A percentile compares a stretch with the other conserved stretches of the same genome.
Evolutionary conservation across 53 echinoderm and acorn worm species (phyloP).

Genomic region (Hippasteria phrygiana): DNA sequence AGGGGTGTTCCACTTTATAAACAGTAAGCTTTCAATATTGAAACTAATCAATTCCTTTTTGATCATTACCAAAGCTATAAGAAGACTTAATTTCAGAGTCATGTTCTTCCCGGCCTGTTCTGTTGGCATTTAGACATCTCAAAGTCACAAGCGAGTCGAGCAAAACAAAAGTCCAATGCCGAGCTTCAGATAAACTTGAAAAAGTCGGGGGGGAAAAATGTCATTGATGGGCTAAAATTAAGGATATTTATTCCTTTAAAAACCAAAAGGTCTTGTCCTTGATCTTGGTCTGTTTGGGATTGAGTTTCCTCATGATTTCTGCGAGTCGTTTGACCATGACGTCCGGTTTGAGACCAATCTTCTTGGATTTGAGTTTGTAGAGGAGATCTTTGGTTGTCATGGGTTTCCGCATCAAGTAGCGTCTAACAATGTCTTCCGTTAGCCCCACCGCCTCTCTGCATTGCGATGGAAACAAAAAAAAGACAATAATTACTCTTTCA

Average conservation of each 20-base stretch:
- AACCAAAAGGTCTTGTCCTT: slow-evolving; percentile 95
- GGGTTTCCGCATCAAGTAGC: slow-evolving; percentile 93
- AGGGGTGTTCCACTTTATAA: too few species aligned
- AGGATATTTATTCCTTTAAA: slow-evolving; percentile 63
- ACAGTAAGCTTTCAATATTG: too few species aligned
- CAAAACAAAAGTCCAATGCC: too few species aligned
- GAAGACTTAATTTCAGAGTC: too few species aligned
- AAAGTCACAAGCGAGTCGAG: too few species aligned
- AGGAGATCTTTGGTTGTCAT: slow-evolving; percentile 98
- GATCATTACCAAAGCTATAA: too few species aligned
- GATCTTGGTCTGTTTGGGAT: slow-evolving; percentile 82
- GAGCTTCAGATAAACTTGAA: too few species aligned
- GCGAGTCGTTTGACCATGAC: slow-evolving; percentile 86
- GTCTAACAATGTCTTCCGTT: slow-evolving; percentile 90
- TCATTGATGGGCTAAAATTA: too few species aligned
- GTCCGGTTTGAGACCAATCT: slow-evolving; percentile 81
- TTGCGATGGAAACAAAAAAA: background rate
- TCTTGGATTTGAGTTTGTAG: slow-evolving; percentile 92
- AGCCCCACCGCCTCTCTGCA: slow-evolving; percentile 76
- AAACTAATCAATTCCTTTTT: too few species aligned
- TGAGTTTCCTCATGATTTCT: slow-evolving; percentile 84
- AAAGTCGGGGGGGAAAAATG: too few species aligned
- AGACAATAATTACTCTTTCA: background rate
- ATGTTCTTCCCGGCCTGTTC: too few species aligned
- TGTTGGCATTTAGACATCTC: too few species aligned